Evolutionary conservation across 2,888 invertebrate genomes (phyloP), one percentile per base, ranked within the genome.

Genomic region (Atrina japonica): DNA sequence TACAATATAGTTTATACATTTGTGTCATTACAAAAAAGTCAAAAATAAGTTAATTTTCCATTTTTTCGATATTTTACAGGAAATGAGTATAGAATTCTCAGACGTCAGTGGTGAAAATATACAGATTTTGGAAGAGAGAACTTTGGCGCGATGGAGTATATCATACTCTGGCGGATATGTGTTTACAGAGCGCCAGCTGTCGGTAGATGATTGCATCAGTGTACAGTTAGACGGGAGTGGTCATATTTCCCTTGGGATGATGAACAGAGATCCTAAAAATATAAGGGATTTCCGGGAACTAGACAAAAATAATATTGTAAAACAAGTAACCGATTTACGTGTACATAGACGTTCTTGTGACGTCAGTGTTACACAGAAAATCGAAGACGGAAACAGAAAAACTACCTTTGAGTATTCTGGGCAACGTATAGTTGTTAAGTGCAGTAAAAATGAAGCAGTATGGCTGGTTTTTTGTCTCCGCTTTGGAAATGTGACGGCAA

Each of bases 101-200:
- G 61, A 61, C 29, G 49, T 61, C 29, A 27, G 43, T 14, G 61
- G 61, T 1, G 61, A 61, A 29, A 61, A 61, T 30, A 11, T 61
- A 3, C 18, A 23, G 18, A n/a, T 61, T 0, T 25, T 29, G 27
- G 30, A 27, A 6, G 49, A 61, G 21, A 27, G 30, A 16, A 47
- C 27, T 18, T 9, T n/a, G 18, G 61, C 61, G 5, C 47, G 30
- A 29, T 61, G 61, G 61, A 27, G 49, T 30, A 45, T 27, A 11
- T 18, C 2, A 1, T 61, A 47, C 21, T 49, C 61, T 21, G 61
- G 47, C 1, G 61, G 61, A 9, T 21, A 47, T 6, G n/a, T 61
- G 29, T 61, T 61, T 18, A 27, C 49, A 9, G 27, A 45, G 7
- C 41, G 43, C 25, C 23, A 18, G 2, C n/a, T 61, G 21, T 16